A percentile compares a stretch with the other conserved stretches of the same genome.
These are phyloP conservation scores for Xestia ashworthii DNA, from an alignment of 2,888 invertebrate genomes.

Conservation along the genomic window DNA sequence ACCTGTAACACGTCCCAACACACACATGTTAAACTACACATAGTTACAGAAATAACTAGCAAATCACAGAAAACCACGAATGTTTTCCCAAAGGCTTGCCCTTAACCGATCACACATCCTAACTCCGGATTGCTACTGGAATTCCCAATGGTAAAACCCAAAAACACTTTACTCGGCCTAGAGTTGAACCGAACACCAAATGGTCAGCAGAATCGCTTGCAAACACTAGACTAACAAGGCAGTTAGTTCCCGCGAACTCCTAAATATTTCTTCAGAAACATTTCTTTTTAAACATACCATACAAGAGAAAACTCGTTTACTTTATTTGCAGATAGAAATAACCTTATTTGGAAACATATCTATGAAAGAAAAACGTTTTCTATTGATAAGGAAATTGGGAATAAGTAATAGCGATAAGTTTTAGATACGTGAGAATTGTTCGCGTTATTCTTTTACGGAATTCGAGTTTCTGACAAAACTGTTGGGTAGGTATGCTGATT, in stretches of 20 bases:
- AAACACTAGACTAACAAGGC: neutral
- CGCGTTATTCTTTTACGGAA: neutral
- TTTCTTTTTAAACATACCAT: neutral
- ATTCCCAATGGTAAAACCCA: neutral
- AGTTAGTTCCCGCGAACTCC: neutral
- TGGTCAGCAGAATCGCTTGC: neutral
- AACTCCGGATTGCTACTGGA: neutral
- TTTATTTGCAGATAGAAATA: constrained; percentile 13
- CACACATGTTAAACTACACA: constrained; percentile 5
- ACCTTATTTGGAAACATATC: constrained; percentile 23
- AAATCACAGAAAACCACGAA: neutral
- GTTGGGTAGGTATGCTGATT: neutral
- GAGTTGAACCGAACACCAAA: neutral
- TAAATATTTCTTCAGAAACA: neutral
- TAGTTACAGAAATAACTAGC: neutral
- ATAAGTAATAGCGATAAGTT: constrained; percentile 30
- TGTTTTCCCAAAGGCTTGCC: neutral
- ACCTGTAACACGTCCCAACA: constrained; percentile 92
- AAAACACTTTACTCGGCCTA: neutral
- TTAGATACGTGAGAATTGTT: constrained; percentile 21
- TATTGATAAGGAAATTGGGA: constrained; percentile 29
- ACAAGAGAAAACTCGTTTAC: neutral
- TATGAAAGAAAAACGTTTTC: constrained; percentile 14
- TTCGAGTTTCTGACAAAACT: neutral
- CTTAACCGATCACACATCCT: neutral